Evolutionary conservation across 2,797 vertebrate genomes (phyloP).

Genomic region (Gymnoscopelus braueri): DNA sequence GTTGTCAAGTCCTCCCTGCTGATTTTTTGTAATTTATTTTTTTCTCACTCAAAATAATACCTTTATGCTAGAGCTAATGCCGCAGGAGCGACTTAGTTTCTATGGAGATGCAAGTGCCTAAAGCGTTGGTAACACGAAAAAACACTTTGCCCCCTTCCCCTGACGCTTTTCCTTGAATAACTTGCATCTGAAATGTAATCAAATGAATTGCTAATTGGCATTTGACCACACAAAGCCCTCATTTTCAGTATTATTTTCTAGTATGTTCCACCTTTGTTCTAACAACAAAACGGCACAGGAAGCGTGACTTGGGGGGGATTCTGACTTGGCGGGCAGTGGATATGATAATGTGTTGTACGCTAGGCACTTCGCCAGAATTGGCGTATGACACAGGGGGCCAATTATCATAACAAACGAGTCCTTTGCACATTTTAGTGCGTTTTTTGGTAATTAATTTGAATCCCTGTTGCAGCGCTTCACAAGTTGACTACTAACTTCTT

Average conservation of each 20-base stretch:
- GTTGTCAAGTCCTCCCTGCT: constrained; percentile 47
- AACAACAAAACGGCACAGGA: constrained; percentile 44
- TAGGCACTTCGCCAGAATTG: constrained; percentile 37
- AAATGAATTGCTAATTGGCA: constrained; percentile 46
- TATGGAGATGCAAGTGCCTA: constrained; percentile 55
- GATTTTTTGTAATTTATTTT: constrained; percentile 24
- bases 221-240: constrained; percentile 14
- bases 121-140: no score
- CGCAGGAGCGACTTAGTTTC: constrained; percentile 52
- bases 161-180: constrained; percentile 39
- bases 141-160: constrained; percentile 29
- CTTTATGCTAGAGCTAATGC: no score
- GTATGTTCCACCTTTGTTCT: constrained; percentile 50
- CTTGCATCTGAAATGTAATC: constrained; percentile 47
- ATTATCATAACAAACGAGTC: constrained; percentile 45
- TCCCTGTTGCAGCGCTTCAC: no score
- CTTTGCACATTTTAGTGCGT: constrained; percentile 15
- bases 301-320: constrained; percentile 46
- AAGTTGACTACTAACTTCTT: no score
- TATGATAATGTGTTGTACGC: constrained; percentile 42
- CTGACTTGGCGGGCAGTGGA: constrained; percentile 61
- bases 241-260: constrained; percentile 46
- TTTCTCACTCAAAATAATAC: constrained; percentile 50
- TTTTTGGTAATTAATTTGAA: constrained; percentile 11
- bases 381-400: constrained; percentile 35